Percentiles rank a stretch among this genome's conserved stretches.
Evolutionary conservation across 2,113 vertebrate genomes (phyloP).

Genomic region (Anseranas semipalmata): DNA sequence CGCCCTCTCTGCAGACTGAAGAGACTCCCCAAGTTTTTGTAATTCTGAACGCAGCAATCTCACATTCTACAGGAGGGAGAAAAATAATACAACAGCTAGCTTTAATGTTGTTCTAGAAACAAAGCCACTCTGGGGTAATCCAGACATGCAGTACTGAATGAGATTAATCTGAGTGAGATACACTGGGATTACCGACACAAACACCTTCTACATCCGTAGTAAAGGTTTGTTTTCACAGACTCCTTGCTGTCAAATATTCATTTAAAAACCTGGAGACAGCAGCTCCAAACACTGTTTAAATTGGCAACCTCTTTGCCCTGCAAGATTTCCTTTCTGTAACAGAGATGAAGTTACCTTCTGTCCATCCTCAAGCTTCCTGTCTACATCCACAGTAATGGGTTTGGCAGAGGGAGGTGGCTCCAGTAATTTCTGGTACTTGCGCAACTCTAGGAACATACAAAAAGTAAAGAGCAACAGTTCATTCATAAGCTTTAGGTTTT

Average conservation of each 20-base stretch:
- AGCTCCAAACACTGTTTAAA: not conserved
- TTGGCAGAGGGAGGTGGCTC: slow-evolving; percentile 79
- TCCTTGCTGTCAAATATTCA: not conserved
- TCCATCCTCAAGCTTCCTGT: slow-evolving; percentile 91
- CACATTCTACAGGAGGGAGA: slow-evolving; percentile 80
- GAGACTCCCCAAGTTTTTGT: slow-evolving; percentile 80
- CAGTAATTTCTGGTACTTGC: slow-evolving; percentile 81
- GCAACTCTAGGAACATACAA: slow-evolving; percentile 77
- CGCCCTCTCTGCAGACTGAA: slow-evolving; percentile 89
- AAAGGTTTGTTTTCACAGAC: not conserved
- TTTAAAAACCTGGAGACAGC: not conserved
- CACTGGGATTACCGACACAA: not conserved
- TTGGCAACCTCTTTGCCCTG: not conserved
- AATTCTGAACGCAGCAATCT: slow-evolving; percentile 85
- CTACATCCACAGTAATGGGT: slow-evolving; percentile 80
- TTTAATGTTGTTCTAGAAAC: not conserved
- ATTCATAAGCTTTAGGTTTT: not conserved
- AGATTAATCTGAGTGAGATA: not conserved
- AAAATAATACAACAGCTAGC: not conserved
- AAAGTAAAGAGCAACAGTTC: not conserved
- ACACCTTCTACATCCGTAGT: not conserved
- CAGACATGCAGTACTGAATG: not conserved
- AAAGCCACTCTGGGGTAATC: not conserved
- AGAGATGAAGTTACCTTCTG: slow-evolving; percentile 83
- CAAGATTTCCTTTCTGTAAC: not conserved